Evolutionary conservation across 2,888 invertebrate genomes (phyloP).

Genomic region (Steinernema carpocapsae): DNA sequence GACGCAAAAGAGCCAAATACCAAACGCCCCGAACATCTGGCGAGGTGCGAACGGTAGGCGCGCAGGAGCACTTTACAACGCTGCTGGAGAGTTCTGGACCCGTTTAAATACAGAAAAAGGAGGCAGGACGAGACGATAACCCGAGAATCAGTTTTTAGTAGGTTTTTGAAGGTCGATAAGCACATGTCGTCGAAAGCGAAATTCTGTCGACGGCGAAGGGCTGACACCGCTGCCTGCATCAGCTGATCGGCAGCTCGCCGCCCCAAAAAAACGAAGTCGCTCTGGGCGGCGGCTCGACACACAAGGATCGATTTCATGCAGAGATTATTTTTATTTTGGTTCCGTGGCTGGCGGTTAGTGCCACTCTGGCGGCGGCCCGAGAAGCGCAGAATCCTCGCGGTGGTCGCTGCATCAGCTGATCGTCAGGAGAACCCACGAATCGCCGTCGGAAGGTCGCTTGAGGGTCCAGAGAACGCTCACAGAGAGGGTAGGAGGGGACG

Average conservation of each 20-base stretch:
- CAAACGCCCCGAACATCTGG: too few relatives aligned
- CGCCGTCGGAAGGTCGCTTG: background rate
- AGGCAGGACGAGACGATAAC: background rate
- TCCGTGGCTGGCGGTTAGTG: too few relatives aligned
- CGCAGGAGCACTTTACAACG: background rate
- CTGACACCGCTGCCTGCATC: constrained; percentile 4
- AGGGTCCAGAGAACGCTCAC: background rate
- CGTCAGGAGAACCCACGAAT: background rate
- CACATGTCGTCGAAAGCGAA: constrained; percentile 8
- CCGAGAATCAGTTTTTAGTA: background rate
- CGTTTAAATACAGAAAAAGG: background rate
- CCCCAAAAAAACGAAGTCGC: background rate
- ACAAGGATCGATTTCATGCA: background rate
- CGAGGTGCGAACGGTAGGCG: too few relatives aligned
- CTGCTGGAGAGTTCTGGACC: background rate
- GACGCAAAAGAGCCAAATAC: background rate
- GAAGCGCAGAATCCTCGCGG: background rate
- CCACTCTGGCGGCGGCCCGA: constrained; percentile 20
- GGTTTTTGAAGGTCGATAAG: background rate
- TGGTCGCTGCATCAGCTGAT: constrained; percentile 17
- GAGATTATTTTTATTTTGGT: background rate
- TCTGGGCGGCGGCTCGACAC: background rate
- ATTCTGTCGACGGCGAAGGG: constrained; percentile 17
- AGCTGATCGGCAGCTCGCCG: constrained; percentile 8
- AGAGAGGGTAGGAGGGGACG: background rate